phyloP scores from a whole-genome alignment of 2,888 invertebrate species.

The Meiosimyza platycephala region DNA sequence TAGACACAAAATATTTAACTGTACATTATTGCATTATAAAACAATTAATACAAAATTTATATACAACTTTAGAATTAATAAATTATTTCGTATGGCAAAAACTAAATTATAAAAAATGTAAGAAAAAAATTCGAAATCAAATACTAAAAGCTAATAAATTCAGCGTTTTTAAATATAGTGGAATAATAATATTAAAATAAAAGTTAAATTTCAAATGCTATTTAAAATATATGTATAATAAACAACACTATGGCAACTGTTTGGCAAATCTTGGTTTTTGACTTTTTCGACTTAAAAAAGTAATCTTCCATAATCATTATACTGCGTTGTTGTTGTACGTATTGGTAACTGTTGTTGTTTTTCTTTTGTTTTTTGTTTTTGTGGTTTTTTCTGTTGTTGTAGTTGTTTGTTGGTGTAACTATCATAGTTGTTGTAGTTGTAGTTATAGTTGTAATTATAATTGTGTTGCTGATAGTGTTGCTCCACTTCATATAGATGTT shows the following conservation, averaged over 20 bases:
- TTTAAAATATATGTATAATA: conserved; percentile 1
- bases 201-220: not conserved
- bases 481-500: conserved; percentile 23
- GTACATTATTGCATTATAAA: no score
- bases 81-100: no score
- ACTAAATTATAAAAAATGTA: no score
- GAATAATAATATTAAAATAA: not conserved
- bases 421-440: conserved; percentile 50
- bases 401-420: conserved; percentile 36
- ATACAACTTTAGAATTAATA: no score
- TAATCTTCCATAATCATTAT: conserved; percentile 59
- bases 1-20: no score
- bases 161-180: conserved; percentile 9
- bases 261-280: not conserved
- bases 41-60: no score
- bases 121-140: no score
- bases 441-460: conserved; percentile 45
- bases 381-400: conserved; percentile 33
- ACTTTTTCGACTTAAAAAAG: conserved; percentile 39
- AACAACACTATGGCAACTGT: conserved; percentile 4
- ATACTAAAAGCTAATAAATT: conserved; percentile 23
- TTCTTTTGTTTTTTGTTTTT: conserved; percentile 31
- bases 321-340: conserved; percentile 52
- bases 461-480: conserved; percentile 44
- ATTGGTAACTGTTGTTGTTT: conserved; percentile 19